Evolutionary conservation across 2,797 vertebrate genomes (phyloP).

Genomic region (Pantherophis vulpinus): DNA sequence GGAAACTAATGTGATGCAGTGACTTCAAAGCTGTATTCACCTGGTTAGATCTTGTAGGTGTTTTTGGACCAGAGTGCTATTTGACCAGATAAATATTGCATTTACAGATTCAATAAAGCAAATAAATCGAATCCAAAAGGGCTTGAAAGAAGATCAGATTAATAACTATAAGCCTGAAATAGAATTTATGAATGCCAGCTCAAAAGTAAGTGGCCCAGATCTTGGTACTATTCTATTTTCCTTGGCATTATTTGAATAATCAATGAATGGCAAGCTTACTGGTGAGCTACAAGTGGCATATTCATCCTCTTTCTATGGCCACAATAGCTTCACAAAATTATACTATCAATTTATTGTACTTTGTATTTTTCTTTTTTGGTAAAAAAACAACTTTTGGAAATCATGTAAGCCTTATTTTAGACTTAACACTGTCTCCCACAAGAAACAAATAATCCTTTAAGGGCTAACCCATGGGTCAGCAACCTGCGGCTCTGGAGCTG

Average conservation of each 20-base stretch:
- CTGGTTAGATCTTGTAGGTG: slow-evolving; percentile 21
- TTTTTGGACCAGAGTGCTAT: slow-evolving; percentile 34
- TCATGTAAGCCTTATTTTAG: background rate
- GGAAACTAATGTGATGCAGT: background rate
- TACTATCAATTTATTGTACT: background rate
- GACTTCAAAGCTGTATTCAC: slow-evolving; percentile 46
- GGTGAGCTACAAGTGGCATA: background rate
- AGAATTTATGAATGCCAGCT: background rate
- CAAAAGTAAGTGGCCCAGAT: background rate
- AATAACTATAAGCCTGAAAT: background rate
- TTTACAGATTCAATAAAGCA: background rate
- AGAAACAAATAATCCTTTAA: background rate
- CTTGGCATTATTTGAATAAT: background rate
- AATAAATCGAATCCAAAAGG: background rate
- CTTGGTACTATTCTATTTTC: too few species aligned
- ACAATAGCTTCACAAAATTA: background rate
- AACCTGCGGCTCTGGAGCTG: too few species aligned
- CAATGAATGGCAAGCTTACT: background rate
- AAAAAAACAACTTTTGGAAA: background rate
- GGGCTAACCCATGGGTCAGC: background rate
- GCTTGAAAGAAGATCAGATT: background rate
- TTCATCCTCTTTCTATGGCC: background rate
- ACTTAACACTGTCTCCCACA: background rate
- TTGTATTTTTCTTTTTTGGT: background rate
- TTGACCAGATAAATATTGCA: slow-evolving; percentile 6